These are phyloP conservation scores for Metaphire vulgaris DNA, from an alignment of 1,140 invertebrate species.

Conservation along the genomic window DNA sequence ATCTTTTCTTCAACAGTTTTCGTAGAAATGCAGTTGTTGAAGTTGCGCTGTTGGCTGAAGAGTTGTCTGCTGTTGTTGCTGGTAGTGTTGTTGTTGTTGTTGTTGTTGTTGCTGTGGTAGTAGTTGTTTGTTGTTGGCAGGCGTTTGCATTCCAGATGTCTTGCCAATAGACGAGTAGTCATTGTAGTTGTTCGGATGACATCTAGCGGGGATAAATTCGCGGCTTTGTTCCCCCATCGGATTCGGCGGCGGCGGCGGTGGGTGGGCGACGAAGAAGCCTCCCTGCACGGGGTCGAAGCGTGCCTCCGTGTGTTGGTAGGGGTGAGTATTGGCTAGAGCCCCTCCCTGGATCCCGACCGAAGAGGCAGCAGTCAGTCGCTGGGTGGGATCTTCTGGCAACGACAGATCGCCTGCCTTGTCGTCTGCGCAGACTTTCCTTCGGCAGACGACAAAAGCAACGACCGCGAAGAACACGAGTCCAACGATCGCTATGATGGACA, in stretches of 20 bases:
- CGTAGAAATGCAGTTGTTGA: background rate
- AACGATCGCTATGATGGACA: background rate
- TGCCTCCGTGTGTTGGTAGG: background rate
- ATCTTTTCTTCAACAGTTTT: background rate
- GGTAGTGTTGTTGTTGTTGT: background rate
- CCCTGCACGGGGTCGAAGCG: background rate
- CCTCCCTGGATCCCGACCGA: too few relatives aligned
- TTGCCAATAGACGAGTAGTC: background rate
- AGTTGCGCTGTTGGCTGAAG: too few relatives aligned
- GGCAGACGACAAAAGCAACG: background rate
- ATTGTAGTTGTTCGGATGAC: background rate
- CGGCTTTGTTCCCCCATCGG: background rate
- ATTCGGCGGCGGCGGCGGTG: background rate
- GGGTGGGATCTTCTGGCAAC: background rate
- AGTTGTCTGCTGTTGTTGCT: background rate
- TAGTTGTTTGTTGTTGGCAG: background rate
- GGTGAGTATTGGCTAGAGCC: too few relatives aligned
- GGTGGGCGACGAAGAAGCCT: too few relatives aligned
- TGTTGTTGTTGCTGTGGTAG: background rate
- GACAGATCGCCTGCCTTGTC: background rate
- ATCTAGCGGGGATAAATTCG: background rate
- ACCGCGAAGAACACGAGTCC: background rate
- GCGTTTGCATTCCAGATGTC: background rate
- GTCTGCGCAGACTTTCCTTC: background rate
- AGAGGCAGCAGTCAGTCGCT: background rate